Evolutionary conservation across 2,113 vertebrate species (phyloP).

Genomic region (Pangasianodon gigas): DNA sequence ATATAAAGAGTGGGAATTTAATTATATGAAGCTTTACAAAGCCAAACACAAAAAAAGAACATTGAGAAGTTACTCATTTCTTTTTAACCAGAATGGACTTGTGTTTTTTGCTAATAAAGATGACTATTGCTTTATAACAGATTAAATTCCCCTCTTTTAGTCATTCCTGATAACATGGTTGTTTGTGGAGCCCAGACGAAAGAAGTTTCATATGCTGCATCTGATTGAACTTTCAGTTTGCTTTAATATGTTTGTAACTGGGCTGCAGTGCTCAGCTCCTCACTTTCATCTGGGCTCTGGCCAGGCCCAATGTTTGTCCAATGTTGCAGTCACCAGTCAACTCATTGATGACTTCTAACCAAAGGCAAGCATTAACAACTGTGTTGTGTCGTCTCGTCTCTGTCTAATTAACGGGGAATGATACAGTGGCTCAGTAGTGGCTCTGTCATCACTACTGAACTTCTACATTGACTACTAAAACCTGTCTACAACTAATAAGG

Average conservation of each 20-base stretch:
- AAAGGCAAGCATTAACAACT: constrained; percentile 78
- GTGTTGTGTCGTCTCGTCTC: constrained; percentile 61
- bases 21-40: constrained; percentile 59
- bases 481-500: constrained; percentile 19
- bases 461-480: constrained; percentile 26
- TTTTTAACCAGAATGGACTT: background rate
- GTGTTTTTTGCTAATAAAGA: constrained; percentile 7
- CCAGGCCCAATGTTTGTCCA: constrained; percentile 60
- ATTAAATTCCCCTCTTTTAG: constrained; percentile 73
- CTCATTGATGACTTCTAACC: constrained; percentile 78
- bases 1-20: constrained; percentile 70
- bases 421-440: constrained; percentile 69
- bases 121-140: constrained; percentile 55
- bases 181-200: constrained; percentile 74
- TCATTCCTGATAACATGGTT: constrained; percentile 61
- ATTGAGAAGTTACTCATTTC: constrained; percentile 13
- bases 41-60: constrained; percentile 3
- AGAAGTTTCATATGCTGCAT: constrained; percentile 45
- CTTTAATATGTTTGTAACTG: constrained; percentile 6
- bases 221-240: background rate
- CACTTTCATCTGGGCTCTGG: constrained; percentile 73
- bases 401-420: constrained; percentile 84
- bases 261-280: constrained; percentile 29
- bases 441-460: constrained; percentile 46
- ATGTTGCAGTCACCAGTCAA: constrained; percentile 68